Evolutionary conservation across 1,140 invertebrate genomes (phyloP), one percentile per base, ranked within the genome.

Genomic region (Drosophila ananassae): DNA sequence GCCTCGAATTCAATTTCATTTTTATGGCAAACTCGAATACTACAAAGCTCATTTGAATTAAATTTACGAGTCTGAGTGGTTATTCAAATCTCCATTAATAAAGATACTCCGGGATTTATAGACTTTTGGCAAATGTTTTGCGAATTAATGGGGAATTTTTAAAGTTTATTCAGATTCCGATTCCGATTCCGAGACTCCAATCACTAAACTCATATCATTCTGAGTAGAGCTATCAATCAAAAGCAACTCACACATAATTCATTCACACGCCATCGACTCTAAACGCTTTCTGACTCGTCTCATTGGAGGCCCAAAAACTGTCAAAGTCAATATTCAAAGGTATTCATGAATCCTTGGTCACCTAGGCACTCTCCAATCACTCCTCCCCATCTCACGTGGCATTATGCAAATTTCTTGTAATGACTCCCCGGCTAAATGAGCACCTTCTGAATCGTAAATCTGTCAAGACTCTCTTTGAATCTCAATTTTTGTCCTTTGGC

Each of bases 361-460:
- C 34, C 12, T 17, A 17, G 17, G 34, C 34, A 37, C 34, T 37
- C 30, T 22, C 12, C 5, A n/a, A n/a, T 7, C n/a, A n/a, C 34
- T 3, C 34, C 34, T 2, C 34, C 2, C 5, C 39, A 2, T 13
- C 37, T 13, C 63, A 64, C 22, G 21, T 13, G 63, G 25, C 39
- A 67, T 67, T 67, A 67, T 67, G 63, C 34, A 51, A 67, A 67
- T 67, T 44, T 41, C 25, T 30, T 30, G 60, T 24, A 50, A 66
- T 51, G 59, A 67, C 32, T 28, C 25, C 25, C 63, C 34, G 32
- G 46, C 63, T 51, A 64, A 67, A 67, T 67, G 63, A 67, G 63
- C n/a, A 50, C 60, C 63, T 67, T 64, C 60, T 64, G 46, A 51
- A 67, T 64, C 63, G 46, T 67, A 67, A 67, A 63, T 67, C 59